Percentiles rank a stretch among this genome's conserved stretches.
phyloP scores from a whole-genome alignment of 2,797 vertebrate genomes.

The Danio jaintianensis region DNA sequence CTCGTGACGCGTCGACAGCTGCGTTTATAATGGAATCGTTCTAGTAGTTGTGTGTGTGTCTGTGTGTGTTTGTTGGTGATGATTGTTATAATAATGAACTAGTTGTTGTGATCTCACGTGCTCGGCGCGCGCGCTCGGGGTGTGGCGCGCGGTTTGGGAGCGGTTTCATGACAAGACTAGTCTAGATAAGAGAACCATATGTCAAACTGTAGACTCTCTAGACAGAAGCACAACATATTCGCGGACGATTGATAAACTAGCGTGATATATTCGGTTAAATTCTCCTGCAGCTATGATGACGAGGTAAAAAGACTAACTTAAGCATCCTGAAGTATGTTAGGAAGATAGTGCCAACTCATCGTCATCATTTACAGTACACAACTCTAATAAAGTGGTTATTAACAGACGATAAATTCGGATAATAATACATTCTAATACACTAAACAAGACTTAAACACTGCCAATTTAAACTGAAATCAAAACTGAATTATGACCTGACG shows the following conservation, averaged over 20 bases:
- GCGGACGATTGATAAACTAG: background rate
- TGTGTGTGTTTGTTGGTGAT: background rate
- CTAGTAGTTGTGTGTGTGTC: background rate
- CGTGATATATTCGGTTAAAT: background rate
- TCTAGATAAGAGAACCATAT: background rate
- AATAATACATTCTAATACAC: background rate
- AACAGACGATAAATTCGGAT: background rate
- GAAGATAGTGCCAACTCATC: background rate
- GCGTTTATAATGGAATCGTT: background rate
- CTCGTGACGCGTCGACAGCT: background rate
- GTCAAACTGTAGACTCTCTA: background rate
- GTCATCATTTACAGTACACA: too few species aligned
- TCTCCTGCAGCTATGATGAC: slow-evolving; percentile 11
- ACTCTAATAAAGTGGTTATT: too few species aligned
- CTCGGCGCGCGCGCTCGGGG: slow-evolving; percentile 27
- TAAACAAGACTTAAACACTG: background rate
- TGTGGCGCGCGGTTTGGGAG: slow-evolving; percentile 33
- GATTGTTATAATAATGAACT: background rate
- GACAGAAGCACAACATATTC: background rate
- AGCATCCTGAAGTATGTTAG: background rate
- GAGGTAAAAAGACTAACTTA: background rate
- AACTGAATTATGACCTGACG: background rate
- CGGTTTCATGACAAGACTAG: slow-evolving; percentile 32
- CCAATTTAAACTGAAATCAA: background rate
- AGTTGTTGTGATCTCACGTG: slow-evolving; percentile 19